Evolutionary conservation across 2,888 invertebrate species (phyloP).

Genomic region (Pyrgus malvae): DNA sequence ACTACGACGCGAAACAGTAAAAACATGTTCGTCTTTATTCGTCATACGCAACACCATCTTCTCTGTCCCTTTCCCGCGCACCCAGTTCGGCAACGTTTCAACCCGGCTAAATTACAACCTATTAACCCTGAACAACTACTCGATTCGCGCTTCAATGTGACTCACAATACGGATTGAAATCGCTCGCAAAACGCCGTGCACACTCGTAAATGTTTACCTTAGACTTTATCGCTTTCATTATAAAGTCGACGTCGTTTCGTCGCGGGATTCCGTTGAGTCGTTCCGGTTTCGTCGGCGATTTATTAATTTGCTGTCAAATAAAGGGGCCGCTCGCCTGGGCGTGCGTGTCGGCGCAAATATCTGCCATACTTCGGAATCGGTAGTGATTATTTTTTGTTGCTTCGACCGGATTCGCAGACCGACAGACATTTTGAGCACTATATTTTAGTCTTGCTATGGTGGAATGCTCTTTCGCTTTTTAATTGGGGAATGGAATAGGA

Average conservation of each 20-base stretch:
- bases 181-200: conserved; percentile 61
- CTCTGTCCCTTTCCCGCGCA: conserved; percentile 61
- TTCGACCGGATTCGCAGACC: conserved; percentile 72
- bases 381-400: conserved; percentile 77
- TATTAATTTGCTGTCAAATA: conserved; percentile 83
- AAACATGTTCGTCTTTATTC: conserved; percentile 62
- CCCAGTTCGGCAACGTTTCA: conserved; percentile 74
- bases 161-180: conserved; percentile 74
- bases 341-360: conserved; percentile 81
- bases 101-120: conserved; percentile 81
- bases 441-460: conserved; percentile 37
- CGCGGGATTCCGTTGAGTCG: conserved; percentile 58
- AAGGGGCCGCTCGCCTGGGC: conserved; percentile 81
- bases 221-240: conserved; percentile 63
- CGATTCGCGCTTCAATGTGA: conserved; percentile 77
- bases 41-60: conserved; percentile 30
- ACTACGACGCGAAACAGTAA: conserved; percentile 59
- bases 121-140: conserved; percentile 75
- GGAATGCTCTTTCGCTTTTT: conserved; percentile 47
- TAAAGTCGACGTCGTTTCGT: conserved; percentile 68
- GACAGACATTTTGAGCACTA: conserved; percentile 60
- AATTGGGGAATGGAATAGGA: conserved; percentile 49
- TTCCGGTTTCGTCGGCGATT: conserved; percentile 64
- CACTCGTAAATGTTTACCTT: conserved; percentile 59
- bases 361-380: conserved; percentile 80